phyloP scores from a whole-genome alignment of 2,113 vertebrate species.

The Rhadina sibilatrix region DNA sequence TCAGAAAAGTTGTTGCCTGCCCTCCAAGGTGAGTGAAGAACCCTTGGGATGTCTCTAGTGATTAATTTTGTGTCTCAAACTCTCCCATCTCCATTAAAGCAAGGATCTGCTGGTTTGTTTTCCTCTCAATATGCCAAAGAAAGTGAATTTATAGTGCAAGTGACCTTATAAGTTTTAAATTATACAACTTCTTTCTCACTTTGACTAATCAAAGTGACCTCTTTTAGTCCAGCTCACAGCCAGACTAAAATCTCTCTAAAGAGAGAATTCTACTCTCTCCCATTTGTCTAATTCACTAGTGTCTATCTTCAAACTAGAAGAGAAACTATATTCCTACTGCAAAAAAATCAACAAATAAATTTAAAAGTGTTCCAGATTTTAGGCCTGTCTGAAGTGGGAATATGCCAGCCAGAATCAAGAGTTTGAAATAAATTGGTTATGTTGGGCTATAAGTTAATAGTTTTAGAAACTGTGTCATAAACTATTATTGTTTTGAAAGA shows the following conservation, averaged over 20 bases:
- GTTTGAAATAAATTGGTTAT: background rate
- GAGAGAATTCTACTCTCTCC: background rate
- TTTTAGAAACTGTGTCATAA: background rate
- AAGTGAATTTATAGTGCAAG: background rate
- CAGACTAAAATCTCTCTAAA: no score
- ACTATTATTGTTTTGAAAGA: background rate
- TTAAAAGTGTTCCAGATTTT: background rate
- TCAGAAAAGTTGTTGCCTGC: background rate
- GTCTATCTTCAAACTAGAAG: background rate
- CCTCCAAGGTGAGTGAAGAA: background rate
- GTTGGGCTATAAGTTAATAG: background rate
- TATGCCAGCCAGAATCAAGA: background rate
- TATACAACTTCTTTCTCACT: background rate
- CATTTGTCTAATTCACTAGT: background rate
- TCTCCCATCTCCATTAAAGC: background rate
- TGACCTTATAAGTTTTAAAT: background rate
- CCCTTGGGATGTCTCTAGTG: background rate
- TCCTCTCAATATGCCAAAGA: background rate
- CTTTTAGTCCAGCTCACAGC: background rate
- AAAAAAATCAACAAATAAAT: background rate
- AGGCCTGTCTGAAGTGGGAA: background rate
- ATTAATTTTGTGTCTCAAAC: background rate
- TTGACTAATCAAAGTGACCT: background rate
- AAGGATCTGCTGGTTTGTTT: background rate
- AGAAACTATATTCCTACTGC: background rate